A percentile compares a stretch with the other conserved stretches of the same genome.
Conservation (phyloP, 2,888 invertebrate genomes). For the Dryococelus australis region DNA sequence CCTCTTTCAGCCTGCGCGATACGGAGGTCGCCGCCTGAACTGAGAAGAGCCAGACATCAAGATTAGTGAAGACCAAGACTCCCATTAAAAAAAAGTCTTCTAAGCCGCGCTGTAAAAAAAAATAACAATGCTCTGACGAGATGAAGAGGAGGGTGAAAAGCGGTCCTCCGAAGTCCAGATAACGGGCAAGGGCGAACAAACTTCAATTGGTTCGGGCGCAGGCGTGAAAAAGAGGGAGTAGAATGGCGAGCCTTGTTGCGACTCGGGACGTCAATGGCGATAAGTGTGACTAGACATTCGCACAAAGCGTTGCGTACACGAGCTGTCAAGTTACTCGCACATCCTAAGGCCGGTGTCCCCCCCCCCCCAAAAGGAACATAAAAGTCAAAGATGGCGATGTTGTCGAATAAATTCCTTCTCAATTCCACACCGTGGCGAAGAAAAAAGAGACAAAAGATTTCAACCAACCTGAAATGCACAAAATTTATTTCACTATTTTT, state of each 20-base stretch:
- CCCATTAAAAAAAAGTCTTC: neutral
- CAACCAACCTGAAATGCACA: too few relatives aligned
- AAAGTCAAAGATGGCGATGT: too few relatives aligned
- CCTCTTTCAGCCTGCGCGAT: neutral
- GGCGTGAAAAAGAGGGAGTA: neutral
- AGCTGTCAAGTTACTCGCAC: too few relatives aligned
- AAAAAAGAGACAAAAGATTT: too few relatives aligned
- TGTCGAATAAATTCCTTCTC: too few relatives aligned
- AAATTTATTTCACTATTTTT: too few relatives aligned
- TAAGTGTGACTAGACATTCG: too few relatives aligned
- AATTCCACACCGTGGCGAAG: too few relatives aligned
- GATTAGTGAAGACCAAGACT: neutral
- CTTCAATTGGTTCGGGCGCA: neutral
- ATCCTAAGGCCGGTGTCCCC: too few relatives aligned
- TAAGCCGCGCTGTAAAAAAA: neutral
- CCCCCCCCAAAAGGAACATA: too few relatives aligned
- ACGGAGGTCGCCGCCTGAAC: neutral
- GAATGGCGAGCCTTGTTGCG: neutral
- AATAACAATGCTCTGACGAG: neutral
- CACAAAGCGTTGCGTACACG: too few relatives aligned
- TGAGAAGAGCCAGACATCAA: constrained; percentile 10
- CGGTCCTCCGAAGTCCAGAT: neutral
- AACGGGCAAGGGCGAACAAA: neutral
- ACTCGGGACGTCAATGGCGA: neutral
- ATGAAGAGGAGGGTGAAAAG: neutral